Base-by-base conservation (phyloP, 1,140 invertebrate genomes). In the Phthorimaea operculella region DNA sequence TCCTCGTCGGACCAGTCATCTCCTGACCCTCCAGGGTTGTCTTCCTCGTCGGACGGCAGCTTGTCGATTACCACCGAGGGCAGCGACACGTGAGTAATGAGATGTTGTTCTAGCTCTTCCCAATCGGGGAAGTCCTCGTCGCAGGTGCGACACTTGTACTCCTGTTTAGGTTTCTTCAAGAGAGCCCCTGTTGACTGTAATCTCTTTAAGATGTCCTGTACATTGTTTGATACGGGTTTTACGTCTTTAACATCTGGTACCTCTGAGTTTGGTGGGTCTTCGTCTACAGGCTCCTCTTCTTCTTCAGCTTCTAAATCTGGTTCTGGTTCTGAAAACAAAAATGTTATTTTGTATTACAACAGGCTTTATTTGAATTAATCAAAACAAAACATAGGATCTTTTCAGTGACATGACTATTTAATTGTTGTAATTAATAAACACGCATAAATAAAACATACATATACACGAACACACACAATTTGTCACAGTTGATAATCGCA, bases 1-100 rank as follows among this genome's bases (percentile, higher is more conserved):
- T 84, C 81, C 56, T 83, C 81, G 58, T 84, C 81, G 12, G 74
- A 76, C 78, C 78, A 84, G 56, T 81, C 73, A 54, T 82, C 81
- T 69, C 81, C 79, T 63, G 69, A 77, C 6, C 72, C 75, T 10
- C 60, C 64, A 58, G 72, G 59, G 34, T 48, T 63, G 50, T 79
- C 72, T 64, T 83, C 79, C 58, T 79, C 76, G 71, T 84, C 81
- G 12, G 81, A 82, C 52, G 73, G 79, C 74, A 81, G 76, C 58
- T 74, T 78, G 56, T 74, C 68, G 34, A 81, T 54, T 54, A 81
- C 64, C 48, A 82, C 63, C 1, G 64, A 72, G 34, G 81, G 79
- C 49, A 79, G 55, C 0, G 79, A 81, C 34, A 84, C 76, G 71
- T 84, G 81, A 54, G 74, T 66, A 48, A 81, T 69, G 7, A 83